phyloP scores from a whole-genome alignment of 2,797 vertebrate genomes.

The Lates japonicus region DNA sequence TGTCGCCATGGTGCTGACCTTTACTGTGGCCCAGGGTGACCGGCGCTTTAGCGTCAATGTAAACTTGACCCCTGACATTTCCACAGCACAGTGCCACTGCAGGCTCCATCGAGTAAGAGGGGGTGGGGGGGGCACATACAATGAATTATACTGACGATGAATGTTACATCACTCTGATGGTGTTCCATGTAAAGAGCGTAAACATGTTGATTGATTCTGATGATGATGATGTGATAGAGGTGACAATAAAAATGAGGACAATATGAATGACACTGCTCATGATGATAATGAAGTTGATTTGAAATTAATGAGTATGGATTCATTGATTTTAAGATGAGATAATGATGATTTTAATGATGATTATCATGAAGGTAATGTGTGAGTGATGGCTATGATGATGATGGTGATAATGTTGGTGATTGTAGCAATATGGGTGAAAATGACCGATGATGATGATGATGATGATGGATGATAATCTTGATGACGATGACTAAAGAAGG shows the following conservation, averaged over 20 bases:
- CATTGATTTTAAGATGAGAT: not conserved
- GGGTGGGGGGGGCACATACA: not conserved
- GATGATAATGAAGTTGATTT: not conserved
- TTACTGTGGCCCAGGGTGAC: constrained; percentile 83
- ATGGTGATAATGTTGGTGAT: not conserved
- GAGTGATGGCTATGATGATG: not conserved
- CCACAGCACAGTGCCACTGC: constrained; percentile 73
- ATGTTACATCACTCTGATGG: not conserved
- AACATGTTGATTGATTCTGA: constrained; percentile 4
- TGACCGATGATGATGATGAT: not conserved
- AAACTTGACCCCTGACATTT: constrained; percentile 88
- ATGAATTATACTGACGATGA: constrained; percentile 6
- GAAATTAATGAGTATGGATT: not conserved
- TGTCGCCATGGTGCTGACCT: constrained; percentile 81
- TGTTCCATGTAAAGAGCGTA: constrained; percentile 12
- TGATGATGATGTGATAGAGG: constrained; percentile 2
- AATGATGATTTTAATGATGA: not conserved
- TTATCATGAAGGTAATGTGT: not conserved
- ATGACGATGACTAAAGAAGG: not conserved
- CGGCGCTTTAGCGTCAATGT: constrained; percentile 76
- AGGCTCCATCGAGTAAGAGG: constrained; percentile 50
- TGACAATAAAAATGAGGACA: not conserved
- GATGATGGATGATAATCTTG: too few species aligned
- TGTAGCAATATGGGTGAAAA: not conserved
- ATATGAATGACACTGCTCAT: not conserved